Base-by-base conservation (phyloP, 2,797 vertebrate species). In the Peromyscus nudipes region DNA sequence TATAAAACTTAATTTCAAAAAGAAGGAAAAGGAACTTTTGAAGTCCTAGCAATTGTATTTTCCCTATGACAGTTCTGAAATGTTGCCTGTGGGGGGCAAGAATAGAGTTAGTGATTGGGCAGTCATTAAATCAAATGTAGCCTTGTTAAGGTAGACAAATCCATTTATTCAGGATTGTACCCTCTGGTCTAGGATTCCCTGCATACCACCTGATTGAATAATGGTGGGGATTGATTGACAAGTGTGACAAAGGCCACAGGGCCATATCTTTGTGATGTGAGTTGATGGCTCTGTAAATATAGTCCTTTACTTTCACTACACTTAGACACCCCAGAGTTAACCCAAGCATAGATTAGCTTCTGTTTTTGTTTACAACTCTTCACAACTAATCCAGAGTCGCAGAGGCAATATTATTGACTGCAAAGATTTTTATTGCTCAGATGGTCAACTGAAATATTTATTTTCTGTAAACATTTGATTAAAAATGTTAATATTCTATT, bases 391-490 rank as follows among this genome's bases (percentile, higher is more conserved):
- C 27, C n/a, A 89, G 40, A 81, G 6, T 13, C 37, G 8, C 13
- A 34, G 85, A 92, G 73, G 81, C 52, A 87, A 31, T 49, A 55
- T 17, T 65, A 34, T 14, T 89, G 60, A 75, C 13, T 81, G 49
- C 9, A 83, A 92, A 89, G 40, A 91, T 73, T 81, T 96, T 93
- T 76, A 92, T 40, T 85, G 27, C 91, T 94, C 52, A 81, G 34
- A 91, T 92, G 34, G 64, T 81, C 71, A 96, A 91, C 31, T 94
- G 85, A 97, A 96, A 95, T 84, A 71, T 89, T 97, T 89, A 91
- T 89, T 97, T 97, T 85, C 69, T 93, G 8, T 80, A 95, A 92
- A 87, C 13, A 95, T 94, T 97, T 89, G 43, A 81, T 92, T 94
- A 92, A 96, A 65, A 86, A 86, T 65, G 80, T 52, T 96, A 86